Evolutionary conservation across 53 echinoderm and acorn worm species (phyloP).

Genomic region (Hippasteria phrygiana): DNA sequence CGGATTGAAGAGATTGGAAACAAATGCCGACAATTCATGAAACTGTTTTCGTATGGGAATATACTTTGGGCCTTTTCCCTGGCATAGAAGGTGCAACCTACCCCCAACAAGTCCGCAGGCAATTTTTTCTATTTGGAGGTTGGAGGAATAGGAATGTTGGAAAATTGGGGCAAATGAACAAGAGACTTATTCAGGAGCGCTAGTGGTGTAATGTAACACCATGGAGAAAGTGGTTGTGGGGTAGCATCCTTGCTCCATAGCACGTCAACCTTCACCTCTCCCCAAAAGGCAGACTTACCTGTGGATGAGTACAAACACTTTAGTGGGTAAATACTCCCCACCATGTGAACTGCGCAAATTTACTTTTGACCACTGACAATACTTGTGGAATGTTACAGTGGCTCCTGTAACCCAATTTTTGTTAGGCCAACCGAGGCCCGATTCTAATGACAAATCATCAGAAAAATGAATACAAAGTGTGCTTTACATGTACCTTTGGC

Average conservation of each 20-base stretch:
- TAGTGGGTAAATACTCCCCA: not conserved
- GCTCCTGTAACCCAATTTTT: too few relatives aligned
- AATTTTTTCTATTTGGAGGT: not conserved
- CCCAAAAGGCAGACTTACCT: not conserved
- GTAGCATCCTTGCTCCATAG: too few relatives aligned
- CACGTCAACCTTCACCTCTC: not conserved
- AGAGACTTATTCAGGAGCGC: not conserved
- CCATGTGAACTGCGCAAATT: not conserved
- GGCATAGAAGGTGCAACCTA: not conserved
- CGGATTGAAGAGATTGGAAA: not conserved
- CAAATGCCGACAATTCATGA: not conserved
- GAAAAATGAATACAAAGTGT: not conserved
- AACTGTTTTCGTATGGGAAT: slow-evolving; percentile 29
- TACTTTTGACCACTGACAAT: not conserved
- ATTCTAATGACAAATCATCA: too few relatives aligned
- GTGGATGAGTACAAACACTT: too few relatives aligned
- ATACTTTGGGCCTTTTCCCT: slow-evolving; percentile 51
- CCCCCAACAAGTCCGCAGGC: not conserved
- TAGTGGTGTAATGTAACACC: not conserved
- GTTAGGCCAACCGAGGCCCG: not conserved
- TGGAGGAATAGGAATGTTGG: not conserved
- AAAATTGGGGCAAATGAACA: slow-evolving; percentile 22
- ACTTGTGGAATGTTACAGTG: not conserved
- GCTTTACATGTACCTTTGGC: slow-evolving; percentile 80
- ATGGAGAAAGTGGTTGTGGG: not conserved